Conservation (phyloP, 2,797 vertebrate genomes). For the Xenentodon cancila region DNA sequence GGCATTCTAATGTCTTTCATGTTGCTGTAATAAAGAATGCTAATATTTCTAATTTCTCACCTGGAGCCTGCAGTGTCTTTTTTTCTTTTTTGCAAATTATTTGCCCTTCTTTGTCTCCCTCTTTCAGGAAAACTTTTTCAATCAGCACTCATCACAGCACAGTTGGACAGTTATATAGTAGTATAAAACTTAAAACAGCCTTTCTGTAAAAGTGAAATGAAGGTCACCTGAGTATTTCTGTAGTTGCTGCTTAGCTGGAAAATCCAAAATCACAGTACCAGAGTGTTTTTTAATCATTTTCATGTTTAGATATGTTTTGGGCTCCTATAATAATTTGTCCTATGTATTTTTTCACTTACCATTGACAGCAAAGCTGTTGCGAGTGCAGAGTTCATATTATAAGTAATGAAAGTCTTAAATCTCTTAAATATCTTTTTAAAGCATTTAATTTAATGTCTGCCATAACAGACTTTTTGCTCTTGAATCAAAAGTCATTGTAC, state of each 20-base stretch:
- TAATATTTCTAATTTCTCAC: constrained; percentile 89
- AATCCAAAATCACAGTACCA: not conserved
- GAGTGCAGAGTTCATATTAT: no score
- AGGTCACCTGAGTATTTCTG: constrained; percentile 23
- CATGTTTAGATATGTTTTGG: no score
- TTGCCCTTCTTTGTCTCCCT: not conserved
- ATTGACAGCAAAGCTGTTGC: no score
- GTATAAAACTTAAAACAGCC: constrained; percentile 10
- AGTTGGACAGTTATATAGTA: constrained; percentile 13
- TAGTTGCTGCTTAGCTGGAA: not conserved
- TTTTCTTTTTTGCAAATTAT: constrained; percentile 53
- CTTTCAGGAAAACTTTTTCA: not conserved
- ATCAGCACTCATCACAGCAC: not conserved
- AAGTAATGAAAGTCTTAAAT: no score
- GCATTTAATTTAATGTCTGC: no score
- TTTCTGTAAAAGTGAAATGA: constrained; percentile 29
- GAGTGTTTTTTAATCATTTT: no score
- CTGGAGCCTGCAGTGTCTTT: constrained; percentile 72
- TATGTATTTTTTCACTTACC: no score
- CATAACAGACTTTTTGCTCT: no score
- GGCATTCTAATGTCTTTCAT: constrained; percentile 82
- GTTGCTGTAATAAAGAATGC: constrained; percentile 87
- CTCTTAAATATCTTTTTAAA: no score
- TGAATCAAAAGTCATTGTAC: no score
- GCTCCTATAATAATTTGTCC: no score